Evolutionary conservation across 1,140 invertebrate species (phyloP).

Genomic region (Teleopsis dalmanni): DNA sequence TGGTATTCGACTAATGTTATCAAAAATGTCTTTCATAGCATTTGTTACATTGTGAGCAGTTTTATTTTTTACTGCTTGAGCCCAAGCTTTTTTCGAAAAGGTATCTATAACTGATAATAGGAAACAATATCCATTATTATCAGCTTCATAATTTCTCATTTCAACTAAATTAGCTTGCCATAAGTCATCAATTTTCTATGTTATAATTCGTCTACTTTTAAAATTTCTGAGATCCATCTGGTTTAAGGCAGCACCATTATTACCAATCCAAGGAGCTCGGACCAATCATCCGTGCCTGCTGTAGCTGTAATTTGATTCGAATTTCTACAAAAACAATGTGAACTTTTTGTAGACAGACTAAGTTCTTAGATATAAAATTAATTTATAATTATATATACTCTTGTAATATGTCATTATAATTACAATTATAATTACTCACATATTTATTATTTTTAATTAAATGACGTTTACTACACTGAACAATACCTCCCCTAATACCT

Average conservation of each 20-base stretch:
- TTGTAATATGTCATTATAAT: no score
- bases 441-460: conserved; percentile 46
- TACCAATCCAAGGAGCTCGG: conserved; percentile 11
- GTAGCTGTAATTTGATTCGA: not conserved
- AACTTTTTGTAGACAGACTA: not conserved
- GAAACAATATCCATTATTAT: conserved; percentile 44
- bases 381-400: no score
- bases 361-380: not conserved
- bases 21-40: conserved; percentile 22
- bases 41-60: conserved; percentile 26
- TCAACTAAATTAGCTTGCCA: conserved; percentile 44
- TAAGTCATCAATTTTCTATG: conserved; percentile 36
- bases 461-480: conserved; percentile 38
- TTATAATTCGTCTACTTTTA: conserved; percentile 25
- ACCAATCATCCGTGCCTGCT: not conserved
- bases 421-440: conserved; percentile 45
- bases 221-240: conserved; percentile 37
- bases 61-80: conserved; percentile 46
- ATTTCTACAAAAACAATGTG: not conserved
- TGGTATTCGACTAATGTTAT: conserved; percentile 19
- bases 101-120: conserved; percentile 46
- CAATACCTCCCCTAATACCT: conserved; percentile 40
- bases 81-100: conserved; percentile 47
- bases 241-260: conserved; percentile 34
- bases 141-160: conserved; percentile 28